These are phyloP conservation scores for Camelus bactrianus DNA, from an alignment of 2,113 vertebrate species.

Conservation along the genomic window DNA sequence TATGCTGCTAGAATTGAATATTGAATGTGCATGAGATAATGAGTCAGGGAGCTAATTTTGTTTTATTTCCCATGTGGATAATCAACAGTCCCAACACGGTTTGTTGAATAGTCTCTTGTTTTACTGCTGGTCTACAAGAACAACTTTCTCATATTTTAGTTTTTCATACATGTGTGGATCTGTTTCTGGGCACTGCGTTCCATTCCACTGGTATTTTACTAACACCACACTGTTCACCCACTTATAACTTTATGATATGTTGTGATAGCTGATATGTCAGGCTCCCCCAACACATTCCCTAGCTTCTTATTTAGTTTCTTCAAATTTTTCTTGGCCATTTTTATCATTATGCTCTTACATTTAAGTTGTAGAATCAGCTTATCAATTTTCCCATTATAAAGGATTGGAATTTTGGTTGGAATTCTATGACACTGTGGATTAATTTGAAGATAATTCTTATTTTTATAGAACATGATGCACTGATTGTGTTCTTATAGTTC, in stretches of 20 bases:
- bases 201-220: background rate
- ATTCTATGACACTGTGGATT: background rate
- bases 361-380: background rate
- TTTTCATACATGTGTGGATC: background rate
- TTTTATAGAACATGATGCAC: background rate
- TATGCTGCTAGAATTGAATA: background rate
- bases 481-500: background rate
- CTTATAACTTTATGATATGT: fast-evolving
- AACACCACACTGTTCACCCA: background rate
- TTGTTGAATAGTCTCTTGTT: background rate
- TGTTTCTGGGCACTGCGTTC: background rate
- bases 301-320: background rate
- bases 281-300: background rate
- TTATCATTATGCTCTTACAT: background rate
- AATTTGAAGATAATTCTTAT: background rate
- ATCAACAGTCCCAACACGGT: background rate
- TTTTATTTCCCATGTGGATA: background rate
- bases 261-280: fast-evolving
- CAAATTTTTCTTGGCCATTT: background rate
- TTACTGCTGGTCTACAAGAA: background rate
- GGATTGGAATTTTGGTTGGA: background rate
- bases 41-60: background rate
- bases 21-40: background rate
- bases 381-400: background rate
- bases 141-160: background rate